A percentile compares a stretch with the other conserved stretches of the same genome.
Conservation (phyloP, 2,113 vertebrate species). For the Eleginops maclovinus region DNA sequence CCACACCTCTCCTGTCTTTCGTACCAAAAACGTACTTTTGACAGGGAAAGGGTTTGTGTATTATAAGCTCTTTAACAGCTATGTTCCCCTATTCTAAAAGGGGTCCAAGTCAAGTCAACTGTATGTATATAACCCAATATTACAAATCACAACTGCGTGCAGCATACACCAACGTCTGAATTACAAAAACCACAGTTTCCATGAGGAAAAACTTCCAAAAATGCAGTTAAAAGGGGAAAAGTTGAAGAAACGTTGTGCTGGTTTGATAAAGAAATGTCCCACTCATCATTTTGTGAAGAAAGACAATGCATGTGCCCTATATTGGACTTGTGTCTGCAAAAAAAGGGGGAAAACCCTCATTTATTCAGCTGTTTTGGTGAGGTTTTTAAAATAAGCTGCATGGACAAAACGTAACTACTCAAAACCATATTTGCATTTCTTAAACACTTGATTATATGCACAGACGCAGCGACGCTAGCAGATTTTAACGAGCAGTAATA, state of each 20-base stretch:
- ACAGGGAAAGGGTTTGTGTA: neutral
- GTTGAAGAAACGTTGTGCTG: neutral
- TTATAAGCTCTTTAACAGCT: neutral
- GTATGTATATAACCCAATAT: neutral
- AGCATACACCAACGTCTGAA: no score
- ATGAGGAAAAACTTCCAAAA: no score
- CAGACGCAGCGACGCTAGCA: neutral
- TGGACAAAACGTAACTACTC: neutral
- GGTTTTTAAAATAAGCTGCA: neutral
- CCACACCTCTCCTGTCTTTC: neutral
- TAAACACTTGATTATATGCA: neutral
- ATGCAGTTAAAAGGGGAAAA: no score
- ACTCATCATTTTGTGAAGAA: neutral
- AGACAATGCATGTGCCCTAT: neutral
- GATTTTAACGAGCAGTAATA: slow-evolving; percentile 54
- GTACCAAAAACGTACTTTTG: neutral
- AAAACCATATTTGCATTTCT: neutral
- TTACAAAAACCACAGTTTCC: no score
- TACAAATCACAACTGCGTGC: neutral
- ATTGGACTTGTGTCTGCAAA: neutral
- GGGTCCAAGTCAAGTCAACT: neutral
- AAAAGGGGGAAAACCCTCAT: neutral
- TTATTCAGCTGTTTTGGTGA: neutral
- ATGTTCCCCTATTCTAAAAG: neutral
- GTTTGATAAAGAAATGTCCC: neutral